Base-by-base conservation (phyloP, 2,797 vertebrate genomes). In the Glyptemys insculpta region DNA sequence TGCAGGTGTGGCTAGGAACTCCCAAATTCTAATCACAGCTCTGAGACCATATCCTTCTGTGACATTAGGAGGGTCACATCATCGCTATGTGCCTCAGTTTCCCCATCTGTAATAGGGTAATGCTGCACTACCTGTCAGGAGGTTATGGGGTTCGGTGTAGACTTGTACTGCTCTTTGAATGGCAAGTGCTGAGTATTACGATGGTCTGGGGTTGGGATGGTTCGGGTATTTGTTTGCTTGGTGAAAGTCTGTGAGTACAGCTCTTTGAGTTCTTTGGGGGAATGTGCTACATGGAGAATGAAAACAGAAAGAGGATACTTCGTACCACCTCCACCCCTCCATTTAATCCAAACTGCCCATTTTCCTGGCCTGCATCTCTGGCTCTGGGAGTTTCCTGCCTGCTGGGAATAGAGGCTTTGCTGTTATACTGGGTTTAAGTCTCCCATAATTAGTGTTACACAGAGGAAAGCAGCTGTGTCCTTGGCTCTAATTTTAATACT, bases 401-500 rank as follows among this genome's bases (percentile, higher is more conserved):
- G 0, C 14, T 95, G 87, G 94, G 95, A 97, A 96, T 96, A 97
- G 96, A 95, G 94, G 96, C 93, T 88, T 93, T 12, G 88, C 91
- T 95, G 93, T 96, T 95, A 5, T 6, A 89, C 79, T 94, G 91
- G 81, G 86, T 83, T 92, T 97, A 97, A 97, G 93, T 95, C 94
- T 94, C 94, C 62, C 14, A 65, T 97, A 96, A 97, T 96, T 95
- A 97, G 92, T 25, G 95, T 96, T 93, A 89, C 94, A 29, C 49
- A 41, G 44, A n/a, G n/a, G 79, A 97, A 95, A 94, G 90, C 94
- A 97, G 96, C 96, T 95, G 97, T 92, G 92, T 96, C 96, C 94
- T 96, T 93, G 90, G 95, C 96, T 96, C 93, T 79, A 44, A 84
- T 94, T 97, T 92, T 97, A 97, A 96, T 97, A 1, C 97, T 94